Base-by-base conservation (phyloP, 2,113 vertebrate genomes). In the Dasyornis broadbenti region DNA sequence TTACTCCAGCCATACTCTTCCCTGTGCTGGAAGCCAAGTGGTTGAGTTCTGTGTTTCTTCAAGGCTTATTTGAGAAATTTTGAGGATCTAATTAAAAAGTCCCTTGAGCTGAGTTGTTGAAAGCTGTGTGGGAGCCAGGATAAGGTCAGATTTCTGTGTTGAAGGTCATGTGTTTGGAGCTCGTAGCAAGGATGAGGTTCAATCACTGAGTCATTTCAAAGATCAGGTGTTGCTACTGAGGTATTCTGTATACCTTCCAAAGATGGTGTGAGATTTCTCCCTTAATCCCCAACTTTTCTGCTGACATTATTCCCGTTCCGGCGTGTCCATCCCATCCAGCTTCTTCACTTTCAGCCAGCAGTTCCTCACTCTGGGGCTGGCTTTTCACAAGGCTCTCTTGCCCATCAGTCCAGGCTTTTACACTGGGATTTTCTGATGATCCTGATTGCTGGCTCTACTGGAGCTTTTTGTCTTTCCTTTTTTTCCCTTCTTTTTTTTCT, bases 81-180 rank as follows among this genome's bases (percentile, higher is more conserved):
- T 3, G 2, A 70, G 44, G 35, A 3, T 73, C 56, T 86, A 5
- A 14, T 93, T 93, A 78, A 54, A 53, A 88, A 70, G 64, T 40
- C 12, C 28, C 22, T 44, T 40, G 64, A 3, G 20, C 20, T 3
- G 47, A 93, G 95, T 8, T 96, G 95, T 80, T 95, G 95, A 94
- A 94, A 96, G 94, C 94, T 83, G 79, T 52, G 45, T 37, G 54
- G 39, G 73, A 87, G 77, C 78, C 4, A 4, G 65, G 18, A 1
- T 30, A 31, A 90, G 96, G 69, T 97, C 89, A 6, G 81, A 89
- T 97, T 96, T 95, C 96, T 27, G 45, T 19, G 31, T 3, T 89
- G 82, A 95, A 96, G 94, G 95, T 95, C 96, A 95, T 89, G 78
- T 40, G 93, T 81, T 94, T 82, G 91, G 86, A 95, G 93, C 94